Base-by-base conservation (phyloP, 1,140 invertebrate species). In the Drosophila setifemur region DNA sequence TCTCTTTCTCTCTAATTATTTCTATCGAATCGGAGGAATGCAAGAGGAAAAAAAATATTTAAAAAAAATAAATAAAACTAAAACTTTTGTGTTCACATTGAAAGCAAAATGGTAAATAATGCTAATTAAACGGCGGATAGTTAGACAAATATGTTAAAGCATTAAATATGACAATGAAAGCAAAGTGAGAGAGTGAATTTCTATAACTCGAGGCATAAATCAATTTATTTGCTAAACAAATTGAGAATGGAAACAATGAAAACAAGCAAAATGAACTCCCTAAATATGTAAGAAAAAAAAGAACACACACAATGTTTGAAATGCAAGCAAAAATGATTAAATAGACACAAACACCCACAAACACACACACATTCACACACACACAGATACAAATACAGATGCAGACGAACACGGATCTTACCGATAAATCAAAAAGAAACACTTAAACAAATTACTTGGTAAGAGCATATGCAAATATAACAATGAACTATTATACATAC, bases 121-220 rank as follows among this genome's bases (percentile, higher is more conserved):
- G 78, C 73, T 77, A 83, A 81, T 66, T 71, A 60, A 67, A 66
- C 61, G 49, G 77, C 75, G 81, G 74, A 58, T 85, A 86, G 81
- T 86, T 87, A 86, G 82, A 86, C 71, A 86, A 86, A 87, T 88
- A 82, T 87, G 81, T 87, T 87, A 86, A 83, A 83, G 73, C 78
- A 74, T 73, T 78, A 66, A 77, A 63, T 64, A 61, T 74, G 63
- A 63, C 53, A 85, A 49, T 70, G 71, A 72, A 61, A 60, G 66
- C 40, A 42, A 58, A 50, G 40, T 43, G 58, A 53, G 50, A 63
- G 49, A 40, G 57, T 42, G 29, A 50, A 67, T 68, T 73, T 69
- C 54, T 44, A 49, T 43, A 49, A 44, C 78, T 82, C 78, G 55
- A 83, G 60, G 81, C 74, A 83, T 79, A 85, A 85, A 82, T 81